A percentile compares a stretch with the other conserved stretches of the same genome.
Conservation (phyloP, 2,888 invertebrate genomes). For the Horisme vitalbata region DNA sequence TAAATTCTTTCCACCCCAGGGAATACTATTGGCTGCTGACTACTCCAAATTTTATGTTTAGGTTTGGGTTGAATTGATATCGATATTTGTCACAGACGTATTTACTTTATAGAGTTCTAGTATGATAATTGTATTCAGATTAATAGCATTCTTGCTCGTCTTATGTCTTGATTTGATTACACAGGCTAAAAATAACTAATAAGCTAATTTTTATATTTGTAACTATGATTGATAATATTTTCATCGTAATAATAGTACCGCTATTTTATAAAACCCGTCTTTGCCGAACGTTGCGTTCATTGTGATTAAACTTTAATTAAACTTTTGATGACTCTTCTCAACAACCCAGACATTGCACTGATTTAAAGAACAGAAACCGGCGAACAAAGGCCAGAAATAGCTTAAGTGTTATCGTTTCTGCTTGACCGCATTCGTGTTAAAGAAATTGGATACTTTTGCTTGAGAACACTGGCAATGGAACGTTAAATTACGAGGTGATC, state of each 20-base stretch:
- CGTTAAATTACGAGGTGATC: conserved; percentile 72
- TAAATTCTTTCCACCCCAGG: conserved; percentile 44
- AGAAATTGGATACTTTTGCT: conserved; percentile 74
- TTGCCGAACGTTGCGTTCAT: conserved; percentile 37
- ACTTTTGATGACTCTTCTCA: conserved; percentile 57
- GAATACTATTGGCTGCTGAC: conserved; percentile 14
- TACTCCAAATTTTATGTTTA: conserved; percentile 27
- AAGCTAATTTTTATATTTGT: too few species aligned
- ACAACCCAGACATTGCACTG: conserved; percentile 10
- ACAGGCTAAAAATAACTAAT: too few species aligned
- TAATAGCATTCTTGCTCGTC: too few species aligned
- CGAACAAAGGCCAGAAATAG: conserved; percentile 59
- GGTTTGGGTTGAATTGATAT: too few species aligned
- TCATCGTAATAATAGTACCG: conserved; percentile 1
- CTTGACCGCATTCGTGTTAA: conserved; percentile 63
- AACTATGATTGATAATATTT: too few species aligned
- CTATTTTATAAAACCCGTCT: background rate
- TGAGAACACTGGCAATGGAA: conserved; percentile 71
- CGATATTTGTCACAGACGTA: too few species aligned
- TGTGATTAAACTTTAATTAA: conserved; percentile 60
- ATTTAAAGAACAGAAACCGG: conserved; percentile 43
- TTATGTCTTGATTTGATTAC: too few species aligned
- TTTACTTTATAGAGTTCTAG: too few species aligned
- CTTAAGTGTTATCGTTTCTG: conserved; percentile 68
- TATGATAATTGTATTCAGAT: too few species aligned